Conservation (phyloP, 2,113 vertebrate genomes). For the Phocoena sinus region DNA sequence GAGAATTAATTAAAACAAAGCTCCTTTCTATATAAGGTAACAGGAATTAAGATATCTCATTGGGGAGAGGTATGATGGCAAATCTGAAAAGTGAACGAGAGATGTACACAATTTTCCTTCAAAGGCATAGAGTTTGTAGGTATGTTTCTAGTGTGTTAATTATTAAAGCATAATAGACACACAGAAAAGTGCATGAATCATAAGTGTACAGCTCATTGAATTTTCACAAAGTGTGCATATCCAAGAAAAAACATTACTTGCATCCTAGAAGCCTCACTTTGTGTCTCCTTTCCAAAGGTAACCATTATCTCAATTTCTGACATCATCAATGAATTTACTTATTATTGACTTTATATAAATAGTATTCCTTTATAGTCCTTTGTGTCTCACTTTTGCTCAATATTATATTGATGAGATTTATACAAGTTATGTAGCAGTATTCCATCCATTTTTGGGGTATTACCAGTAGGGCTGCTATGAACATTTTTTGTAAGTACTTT, state of each 20-base stretch:
- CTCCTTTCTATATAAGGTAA: background rate
- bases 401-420: background rate
- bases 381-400: background rate
- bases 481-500: conserved; percentile 27
- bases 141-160: background rate
- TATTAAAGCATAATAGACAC: background rate
- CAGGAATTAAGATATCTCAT: background rate
- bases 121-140: background rate
- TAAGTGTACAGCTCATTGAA: background rate
- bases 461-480: background rate
- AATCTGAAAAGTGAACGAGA: background rate
- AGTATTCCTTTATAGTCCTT: background rate
- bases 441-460: background rate
- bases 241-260: background rate
- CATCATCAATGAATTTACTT: background rate
- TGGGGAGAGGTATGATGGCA: background rate
- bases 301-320: background rate
- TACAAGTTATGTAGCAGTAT: background rate
- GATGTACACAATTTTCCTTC: background rate
- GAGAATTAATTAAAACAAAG: conserved; percentile 10
- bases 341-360: background rate
- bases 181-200: background rate
- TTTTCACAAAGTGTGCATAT: background rate
- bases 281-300: background rate
- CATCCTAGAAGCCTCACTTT: background rate